Evolutionary conservation across 2,888 invertebrate species (phyloP).

Genomic region (Clitarchus hookeri): DNA sequence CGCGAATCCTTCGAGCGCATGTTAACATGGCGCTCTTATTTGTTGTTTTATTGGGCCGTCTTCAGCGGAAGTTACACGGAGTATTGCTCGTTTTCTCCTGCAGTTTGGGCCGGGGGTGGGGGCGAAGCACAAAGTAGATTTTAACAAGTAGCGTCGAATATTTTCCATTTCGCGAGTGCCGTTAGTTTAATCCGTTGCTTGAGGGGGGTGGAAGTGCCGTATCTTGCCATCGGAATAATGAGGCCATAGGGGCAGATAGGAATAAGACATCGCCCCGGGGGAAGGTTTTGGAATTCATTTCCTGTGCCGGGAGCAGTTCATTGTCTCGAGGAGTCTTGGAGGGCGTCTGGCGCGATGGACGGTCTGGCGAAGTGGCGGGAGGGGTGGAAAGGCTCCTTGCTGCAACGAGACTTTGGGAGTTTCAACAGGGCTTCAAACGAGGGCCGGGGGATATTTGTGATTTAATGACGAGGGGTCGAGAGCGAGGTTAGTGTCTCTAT

Average conservation of each 20-base stretch:
- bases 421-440: constrained; percentile 14
- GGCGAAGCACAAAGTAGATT: neutral
- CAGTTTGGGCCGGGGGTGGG: neutral
- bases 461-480: neutral
- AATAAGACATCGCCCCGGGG: neutral
- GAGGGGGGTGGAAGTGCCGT: neutral
- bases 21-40: neutral
- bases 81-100: neutral
- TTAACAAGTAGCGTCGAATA: neutral
- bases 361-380: neutral
- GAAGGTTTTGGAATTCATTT: constrained; percentile 25
- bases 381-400: neutral
- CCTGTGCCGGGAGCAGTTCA: neutral
- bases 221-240: constrained; percentile 24
- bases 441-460: neutral
- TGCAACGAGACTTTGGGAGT: neutral
- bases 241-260: constrained; percentile 16
- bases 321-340: constrained; percentile 3
- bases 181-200: constrained; percentile 10
- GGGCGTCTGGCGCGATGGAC: neutral
- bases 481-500: neutral
- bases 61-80: neutral
- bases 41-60: neutral
- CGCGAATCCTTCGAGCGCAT: neutral
- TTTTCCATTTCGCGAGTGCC: constrained; percentile 4